Evolutionary conservation across 2,888 invertebrate genomes (phyloP), one percentile per base, ranked within the genome.

Genomic region (Xestia rhomboidea): DNA sequence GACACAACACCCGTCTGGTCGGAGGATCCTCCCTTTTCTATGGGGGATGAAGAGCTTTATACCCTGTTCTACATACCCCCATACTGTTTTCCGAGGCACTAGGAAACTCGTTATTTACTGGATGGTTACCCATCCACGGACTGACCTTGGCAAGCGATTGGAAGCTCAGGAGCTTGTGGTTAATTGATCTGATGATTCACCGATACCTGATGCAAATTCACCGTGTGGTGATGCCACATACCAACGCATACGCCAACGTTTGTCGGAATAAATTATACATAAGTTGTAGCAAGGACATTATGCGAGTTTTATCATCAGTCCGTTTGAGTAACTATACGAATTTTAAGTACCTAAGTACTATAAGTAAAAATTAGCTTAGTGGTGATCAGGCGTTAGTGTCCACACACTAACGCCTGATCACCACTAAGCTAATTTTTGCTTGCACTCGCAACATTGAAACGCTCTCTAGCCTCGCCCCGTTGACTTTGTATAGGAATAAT

Each of bases 181-280:
- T 27, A 2, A 18, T 21, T 60, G 10, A 60, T 10, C 30, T 4
- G 41, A 41, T 64, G 69, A 85, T 60, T 85, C 82, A 76, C 44
- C 38, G 57, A 82, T 63, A 76, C 68, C 13, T n/a, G 44, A 76
- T 72, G 82, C 62, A 38, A 86, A 83, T 77, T 57, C 57, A n/a
- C 0, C n/a, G 15, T 27, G 38, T 34, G 38, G 27, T 21, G 13
- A 1, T 4, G 11, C 38, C 34, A 66, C 84, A 83, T 86, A 75
- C 83, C 86, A 41, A 77, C 68, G 81, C 86, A 80, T 73, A 86
- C 77, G 64, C 87, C 88, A 70, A 80, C 86, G 77, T 73, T 68
- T 24, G 64, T 46, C 24, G 18, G 88, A 81, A 87, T 87, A 79
- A 68, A 84, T 88, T 88, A 83, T 41, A 62, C 69, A 76, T 67